Base-by-base conservation (phyloP, 2,113 vertebrate genomes). In the Balaenoptera acutorostrata region DNA sequence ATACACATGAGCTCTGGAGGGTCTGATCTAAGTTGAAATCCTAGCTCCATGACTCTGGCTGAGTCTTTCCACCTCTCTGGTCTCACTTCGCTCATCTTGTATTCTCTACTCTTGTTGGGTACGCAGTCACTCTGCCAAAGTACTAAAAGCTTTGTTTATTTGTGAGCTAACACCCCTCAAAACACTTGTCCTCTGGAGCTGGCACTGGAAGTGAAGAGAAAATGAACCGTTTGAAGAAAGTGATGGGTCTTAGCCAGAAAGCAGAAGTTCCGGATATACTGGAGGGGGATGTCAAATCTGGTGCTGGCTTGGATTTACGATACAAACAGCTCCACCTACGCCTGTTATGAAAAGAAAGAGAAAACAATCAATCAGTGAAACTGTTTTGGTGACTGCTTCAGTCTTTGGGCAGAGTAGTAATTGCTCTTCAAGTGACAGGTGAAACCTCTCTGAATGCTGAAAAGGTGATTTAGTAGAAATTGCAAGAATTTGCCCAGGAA, bases 361-460 rank as follows among this genome's bases (percentile, higher is more conserved):
- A 86, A 95, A 83, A 78, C 61, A 64, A n/a, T 90, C 64, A 18
- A 66, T 90, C 82, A 57, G 69, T n/a, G 27, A 89, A 72, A 64
- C 20, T 12, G 52, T 49, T 82, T 77, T 7, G 77, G 59, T 68
- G 44, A 82, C 39, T 12, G 57, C 23, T 74, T 90, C 23, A 3
- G 49, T 41, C 52, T 61, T 68, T 13, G 0, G 46, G 82, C n/a
- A 44, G 69, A 39, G n/a, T 29, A 31, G 49, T 69, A 75, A 97
- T 57, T 69, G 74, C 44, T 87, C 82, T 71, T 88, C 93, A 97
- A 86, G 44, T 74, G 64, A 88, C 87, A 85, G 75, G 39, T 88
- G 44, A 85, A 86, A 95, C 44, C 44, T 72, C 88, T 2, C 0
- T 92, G 36, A 44, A 33, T 74, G 31, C 0, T 74, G 57, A 87